phyloP scores from a whole-genome alignment of 1,140 invertebrate genomes.

The Apocrypta bakeri region DNA sequence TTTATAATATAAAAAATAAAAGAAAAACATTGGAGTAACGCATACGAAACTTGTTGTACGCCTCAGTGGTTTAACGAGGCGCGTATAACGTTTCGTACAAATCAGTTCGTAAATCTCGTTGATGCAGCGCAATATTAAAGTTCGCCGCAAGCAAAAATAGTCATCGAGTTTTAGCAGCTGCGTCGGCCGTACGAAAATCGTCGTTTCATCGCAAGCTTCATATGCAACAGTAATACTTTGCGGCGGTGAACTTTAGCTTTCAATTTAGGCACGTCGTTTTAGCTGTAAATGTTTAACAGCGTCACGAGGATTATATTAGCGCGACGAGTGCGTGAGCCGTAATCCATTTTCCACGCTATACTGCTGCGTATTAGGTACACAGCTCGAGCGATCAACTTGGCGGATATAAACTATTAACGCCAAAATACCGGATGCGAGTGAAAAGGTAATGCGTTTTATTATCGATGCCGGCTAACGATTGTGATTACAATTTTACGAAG shows the following conservation, averaged over 20 bases:
- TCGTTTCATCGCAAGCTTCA: background rate
- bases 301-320: background rate
- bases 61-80: too few relatives aligned
- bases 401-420: background rate
- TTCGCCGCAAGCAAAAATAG: background rate
- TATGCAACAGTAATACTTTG: background rate
- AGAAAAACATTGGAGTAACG: too few relatives aligned
- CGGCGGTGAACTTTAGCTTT: background rate
- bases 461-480: background rate
- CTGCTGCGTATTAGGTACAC: background rate
- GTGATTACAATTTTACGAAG: background rate
- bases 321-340: background rate
- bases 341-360: too few relatives aligned
- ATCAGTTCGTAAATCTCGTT: background rate
- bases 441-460: too few relatives aligned
- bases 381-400: background rate
- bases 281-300: constrained; percentile 18
- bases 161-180: background rate
- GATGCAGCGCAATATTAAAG: background rate
- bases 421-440: background rate
- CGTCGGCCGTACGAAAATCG: too few relatives aligned
- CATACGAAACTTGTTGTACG: too few relatives aligned
- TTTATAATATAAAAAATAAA: too few relatives aligned
- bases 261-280: background rate
- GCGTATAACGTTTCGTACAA: background rate